These are phyloP conservation scores for Agriopis marginaria DNA, from an alignment of 2,888 invertebrate genomes.

Conservation along the genomic window DNA sequence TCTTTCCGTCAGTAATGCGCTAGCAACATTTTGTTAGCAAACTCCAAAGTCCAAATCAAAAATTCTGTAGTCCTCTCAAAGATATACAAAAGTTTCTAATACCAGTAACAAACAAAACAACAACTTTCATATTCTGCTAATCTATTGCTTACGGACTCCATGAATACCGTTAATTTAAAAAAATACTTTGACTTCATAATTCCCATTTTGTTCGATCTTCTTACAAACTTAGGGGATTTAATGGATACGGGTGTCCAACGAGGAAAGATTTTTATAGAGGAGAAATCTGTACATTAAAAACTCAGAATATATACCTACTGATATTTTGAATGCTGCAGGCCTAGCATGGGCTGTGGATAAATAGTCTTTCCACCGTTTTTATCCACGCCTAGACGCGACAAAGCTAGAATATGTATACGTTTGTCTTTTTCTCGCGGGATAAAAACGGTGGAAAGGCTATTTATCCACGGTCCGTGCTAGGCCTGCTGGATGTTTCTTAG, in stretches of 20 bases:
- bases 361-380: no score
- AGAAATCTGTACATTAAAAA: conserved; percentile 1
- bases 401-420: no score
- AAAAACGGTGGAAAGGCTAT: no score
- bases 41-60: not conserved
- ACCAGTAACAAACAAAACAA: conserved; percentile 24
- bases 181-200: conserved; percentile 49
- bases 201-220: conserved; percentile 50
- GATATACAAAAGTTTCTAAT: conserved; percentile 22
- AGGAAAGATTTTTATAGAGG: not conserved
- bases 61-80: conserved; percentile 10
- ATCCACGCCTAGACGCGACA: no score
- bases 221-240: conserved; percentile 52
- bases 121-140: conserved; percentile 32
- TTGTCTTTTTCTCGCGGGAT: no score
- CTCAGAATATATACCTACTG: no score
- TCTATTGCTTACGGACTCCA: conserved; percentile 30
- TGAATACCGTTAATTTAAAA: conserved; percentile 42
- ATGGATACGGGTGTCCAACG: conserved; percentile 50
- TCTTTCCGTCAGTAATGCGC: not conserved
- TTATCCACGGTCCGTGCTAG: no score
- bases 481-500: no score
- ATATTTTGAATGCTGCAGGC: not conserved
- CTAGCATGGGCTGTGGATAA: no score
- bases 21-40: not conserved